Evolutionary conservation across 2,888 invertebrate species (phyloP), one percentile per base, ranked within the genome.

Genomic region (Alsophila aescularia): DNA sequence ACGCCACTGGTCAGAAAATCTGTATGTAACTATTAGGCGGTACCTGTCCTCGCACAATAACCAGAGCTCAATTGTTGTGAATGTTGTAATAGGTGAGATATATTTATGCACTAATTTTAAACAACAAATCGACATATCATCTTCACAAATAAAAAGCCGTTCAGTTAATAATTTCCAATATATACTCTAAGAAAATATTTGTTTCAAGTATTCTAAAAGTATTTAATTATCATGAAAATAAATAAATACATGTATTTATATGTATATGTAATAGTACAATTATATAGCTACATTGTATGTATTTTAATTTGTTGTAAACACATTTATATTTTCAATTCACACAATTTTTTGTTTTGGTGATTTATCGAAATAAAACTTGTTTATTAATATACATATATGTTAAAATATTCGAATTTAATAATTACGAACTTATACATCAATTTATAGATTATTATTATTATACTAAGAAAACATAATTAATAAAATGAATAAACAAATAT

Each of bases 371-470:
- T 90, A 90, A 90, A 90, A 89, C 89, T 81, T 86, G 90, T 91
- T 90, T 91, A 91, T 91, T 91, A 91, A 91, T 90, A 91, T 91
- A 92, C 90, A 91, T 91, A 90, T 92, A 90, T 92, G 91, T 91
- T 91, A 91, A 91, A 91, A 91, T 91, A 91, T 91, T 91, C 91
- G 91, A 91, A 91, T 91, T 91, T 91, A 91, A 91, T 91, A 91
- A 91, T 91, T 91, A 91, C 90, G 91, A 91, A 91, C 91, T 91
- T 91, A 91, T 91, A 91, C 91, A 91, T 89, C 91, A 86, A 91
- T 91, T 91, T 91, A 91, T 91, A 91, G 91, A 90, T 66, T 91
- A 91, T 90, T 91, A 90, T 90, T 90, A 90, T 88, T 90, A 91
- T 91, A 91, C 88, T 91, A 91, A 91, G 90, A 90, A 90, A 88